Evolutionary conservation across 2,113 vertebrate species (phyloP).

Genomic region (Porphyrio hochstetteri): DNA sequence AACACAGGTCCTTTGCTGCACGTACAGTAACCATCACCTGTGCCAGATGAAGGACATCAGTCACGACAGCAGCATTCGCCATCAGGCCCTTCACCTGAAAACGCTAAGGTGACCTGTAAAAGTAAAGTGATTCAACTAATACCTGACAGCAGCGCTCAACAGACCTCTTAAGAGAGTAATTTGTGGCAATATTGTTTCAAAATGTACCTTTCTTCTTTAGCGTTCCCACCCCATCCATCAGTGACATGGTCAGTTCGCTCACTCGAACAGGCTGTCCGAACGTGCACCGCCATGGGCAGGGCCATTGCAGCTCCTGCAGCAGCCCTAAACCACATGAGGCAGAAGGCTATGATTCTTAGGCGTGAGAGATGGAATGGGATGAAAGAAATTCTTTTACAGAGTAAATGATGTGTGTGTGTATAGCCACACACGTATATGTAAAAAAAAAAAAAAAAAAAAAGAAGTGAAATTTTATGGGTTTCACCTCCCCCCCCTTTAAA

Average conservation of each 20-base stretch:
- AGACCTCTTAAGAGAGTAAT: background rate
- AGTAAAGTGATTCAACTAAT: background rate
- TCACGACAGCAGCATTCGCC: background rate
- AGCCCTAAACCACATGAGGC: fast-evolving
- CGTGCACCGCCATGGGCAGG: background rate
- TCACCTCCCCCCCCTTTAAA: background rate
- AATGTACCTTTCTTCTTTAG: background rate
- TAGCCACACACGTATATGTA: fast-evolving
- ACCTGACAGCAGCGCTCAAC: fast-evolving
- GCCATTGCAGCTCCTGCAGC: background rate
- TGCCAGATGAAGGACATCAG: background rate
- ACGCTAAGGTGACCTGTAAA: background rate
- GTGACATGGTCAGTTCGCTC: background rate
- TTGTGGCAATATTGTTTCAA: background rate
- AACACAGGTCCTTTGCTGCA: background rate
- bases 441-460: background rate
- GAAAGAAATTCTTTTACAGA: background rate
- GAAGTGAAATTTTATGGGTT: background rate
- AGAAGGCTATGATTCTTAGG: background rate
- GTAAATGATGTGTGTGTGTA: background rate
- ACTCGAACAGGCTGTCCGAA: background rate
- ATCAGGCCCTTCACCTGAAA: background rate
- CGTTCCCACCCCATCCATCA: background rate
- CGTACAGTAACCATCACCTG: background rate
- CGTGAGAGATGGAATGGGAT: background rate